A percentile compares a stretch with the other conserved stretches of the same genome.
Conservation (phyloP, 2,113 vertebrate genomes). For the Salvator merianae region DNA sequence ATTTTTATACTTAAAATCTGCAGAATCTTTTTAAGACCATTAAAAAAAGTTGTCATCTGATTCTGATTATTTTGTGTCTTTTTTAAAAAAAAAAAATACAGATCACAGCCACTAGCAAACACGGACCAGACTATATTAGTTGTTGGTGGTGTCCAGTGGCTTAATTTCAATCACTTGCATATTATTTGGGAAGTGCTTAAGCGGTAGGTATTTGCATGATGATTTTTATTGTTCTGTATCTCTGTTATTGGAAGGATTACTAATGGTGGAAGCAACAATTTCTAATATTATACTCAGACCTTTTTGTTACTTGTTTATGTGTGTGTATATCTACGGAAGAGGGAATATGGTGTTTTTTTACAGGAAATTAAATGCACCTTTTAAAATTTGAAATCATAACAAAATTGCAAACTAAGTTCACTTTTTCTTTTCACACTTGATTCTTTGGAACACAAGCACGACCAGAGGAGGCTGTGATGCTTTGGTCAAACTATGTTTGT, state of each 20-base stretch:
- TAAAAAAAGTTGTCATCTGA: conserved; percentile 73
- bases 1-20: too few relatives aligned
- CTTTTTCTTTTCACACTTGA: not conserved
- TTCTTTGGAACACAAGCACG: not conserved
- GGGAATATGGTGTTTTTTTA: not conserved
- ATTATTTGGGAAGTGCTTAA: conserved; percentile 86
- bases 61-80: conserved; percentile 22
- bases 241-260: not conserved
- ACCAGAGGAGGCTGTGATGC: too few relatives aligned
- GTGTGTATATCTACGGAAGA: not conserved
- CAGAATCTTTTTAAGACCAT: too few relatives aligned
- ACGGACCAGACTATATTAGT: conserved; percentile 87
- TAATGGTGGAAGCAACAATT: not conserved
- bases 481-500: too few relatives aligned
- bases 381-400: not conserved
- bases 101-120: conserved; percentile 88
- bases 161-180: conserved; percentile 87
- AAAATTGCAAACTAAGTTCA: not conserved
- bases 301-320: not conserved
- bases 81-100: conserved; percentile 69
- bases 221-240: not conserved
- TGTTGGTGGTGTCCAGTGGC: conserved; percentile 96
- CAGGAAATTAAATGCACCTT: not conserved
- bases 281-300: not conserved
- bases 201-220: conserved; percentile 76